These are phyloP conservation scores for Bombus ignitus DNA, from an alignment of 1,140 invertebrate species.

Conservation along the genomic window DNA sequence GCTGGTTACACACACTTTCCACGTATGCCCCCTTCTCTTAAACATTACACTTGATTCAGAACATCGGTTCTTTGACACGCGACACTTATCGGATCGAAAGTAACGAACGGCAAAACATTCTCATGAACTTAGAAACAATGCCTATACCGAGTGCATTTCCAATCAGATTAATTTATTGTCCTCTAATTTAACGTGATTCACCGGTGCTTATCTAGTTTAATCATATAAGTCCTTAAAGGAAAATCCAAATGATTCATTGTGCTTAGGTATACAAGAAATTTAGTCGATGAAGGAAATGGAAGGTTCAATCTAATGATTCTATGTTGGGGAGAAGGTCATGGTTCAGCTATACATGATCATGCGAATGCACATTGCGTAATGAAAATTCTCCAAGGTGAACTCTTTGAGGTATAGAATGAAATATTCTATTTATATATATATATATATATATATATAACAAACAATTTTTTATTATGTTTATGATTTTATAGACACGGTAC, in stretches of 20 bases:
- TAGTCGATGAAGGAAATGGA: slow-evolving; percentile 97
- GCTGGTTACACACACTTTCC: slow-evolving; percentile 58
- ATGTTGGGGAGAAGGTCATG: slow-evolving; percentile 98
- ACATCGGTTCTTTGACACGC: slow-evolving; percentile 47
- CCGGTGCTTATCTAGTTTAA: neutral
- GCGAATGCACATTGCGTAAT: slow-evolving; percentile 98
- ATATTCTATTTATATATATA: neutral
- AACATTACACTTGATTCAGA: slow-evolving; percentile 51
- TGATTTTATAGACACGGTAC: slow-evolving; percentile 85
- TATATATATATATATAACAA: neutral
- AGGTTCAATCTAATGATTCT: slow-evolving; percentile 99
- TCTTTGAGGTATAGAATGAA: slow-evolving; percentile 84
- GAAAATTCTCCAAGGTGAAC: slow-evolving; percentile 91
- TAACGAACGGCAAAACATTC: neutral
- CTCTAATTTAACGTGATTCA: neutral
- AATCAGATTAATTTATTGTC: neutral
- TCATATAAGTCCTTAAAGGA: neutral
- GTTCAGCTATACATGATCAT: slow-evolving; percentile 98
- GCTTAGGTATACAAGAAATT: slow-evolving; percentile 94
- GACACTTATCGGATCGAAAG: slow-evolving; percentile 25
- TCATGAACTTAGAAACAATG: neutral
- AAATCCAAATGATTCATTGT: slow-evolving; percentile 23
- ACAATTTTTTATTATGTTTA: slow-evolving; percentile 3
- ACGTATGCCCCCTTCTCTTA: slow-evolving; percentile 44
- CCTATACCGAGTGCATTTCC: neutral